phyloP scores from a whole-genome alignment of 1,140 invertebrate genomes.

The Lepidurus couesii region DNA sequence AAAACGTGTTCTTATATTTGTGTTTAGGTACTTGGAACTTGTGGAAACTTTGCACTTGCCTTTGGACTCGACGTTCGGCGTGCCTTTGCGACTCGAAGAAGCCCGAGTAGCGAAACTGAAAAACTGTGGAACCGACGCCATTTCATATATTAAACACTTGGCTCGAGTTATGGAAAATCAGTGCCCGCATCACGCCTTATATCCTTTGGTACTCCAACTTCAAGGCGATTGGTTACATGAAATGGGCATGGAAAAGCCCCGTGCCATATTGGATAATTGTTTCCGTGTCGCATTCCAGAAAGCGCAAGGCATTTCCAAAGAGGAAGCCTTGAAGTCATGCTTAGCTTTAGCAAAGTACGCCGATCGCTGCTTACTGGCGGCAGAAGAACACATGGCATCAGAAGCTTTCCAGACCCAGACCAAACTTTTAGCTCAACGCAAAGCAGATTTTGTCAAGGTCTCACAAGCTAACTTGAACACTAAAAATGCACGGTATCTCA shows the following conservation, averaged over 20 bases:
- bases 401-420: slow-evolving; percentile 41
- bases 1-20: background rate
- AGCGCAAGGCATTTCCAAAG: background rate
- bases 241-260: slow-evolving; percentile 4
- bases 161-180: background rate
- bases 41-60: background rate
- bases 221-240: slow-evolving; percentile 1
- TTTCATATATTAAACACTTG: background rate
- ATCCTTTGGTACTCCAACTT: background rate
- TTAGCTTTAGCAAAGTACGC: background rate
- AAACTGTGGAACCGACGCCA: background rate
- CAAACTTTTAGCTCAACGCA: slow-evolving; percentile 40
- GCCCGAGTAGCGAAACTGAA: background rate
- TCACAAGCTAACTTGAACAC: background rate
- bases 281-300: background rate
- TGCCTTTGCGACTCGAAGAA: background rate
- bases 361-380: background rate
- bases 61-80: background rate
- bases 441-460: slow-evolving; percentile 20
- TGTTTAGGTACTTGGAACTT: background rate
- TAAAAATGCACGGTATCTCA: slow-evolving; percentile 25
- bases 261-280: background rate
- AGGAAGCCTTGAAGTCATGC: background rate
- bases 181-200: background rate
- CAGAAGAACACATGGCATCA: background rate